Evolutionary conservation across 2,888 invertebrate genomes (phyloP).

Genomic region (Caenorhabditis angaria): DNA sequence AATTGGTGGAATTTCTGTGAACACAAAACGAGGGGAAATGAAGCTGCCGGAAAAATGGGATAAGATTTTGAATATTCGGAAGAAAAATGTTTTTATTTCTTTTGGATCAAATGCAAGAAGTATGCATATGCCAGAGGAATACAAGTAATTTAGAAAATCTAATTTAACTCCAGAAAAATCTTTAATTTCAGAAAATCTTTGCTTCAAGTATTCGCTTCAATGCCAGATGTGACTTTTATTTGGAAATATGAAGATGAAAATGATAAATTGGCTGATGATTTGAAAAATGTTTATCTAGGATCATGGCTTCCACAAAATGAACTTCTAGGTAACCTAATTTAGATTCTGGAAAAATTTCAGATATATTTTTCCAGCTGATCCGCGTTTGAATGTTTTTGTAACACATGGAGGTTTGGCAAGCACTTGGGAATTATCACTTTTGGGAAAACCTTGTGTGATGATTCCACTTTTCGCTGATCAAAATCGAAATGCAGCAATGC

Average conservation of each 20-base stretch:
- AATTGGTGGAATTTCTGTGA: constrained; percentile 39
- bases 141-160: constrained; percentile 11
- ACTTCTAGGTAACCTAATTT: constrained; percentile 26
- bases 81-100: constrained; percentile 43
- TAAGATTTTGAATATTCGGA: constrained; percentile 27
- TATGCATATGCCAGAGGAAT: constrained; percentile 34
- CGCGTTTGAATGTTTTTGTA: constrained; percentile 20
- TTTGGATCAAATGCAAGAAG: constrained; percentile 44
- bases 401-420: constrained; percentile 35
- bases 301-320: constrained; percentile 58
- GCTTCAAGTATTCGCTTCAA: constrained; percentile 26
- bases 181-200: constrained; percentile 10
- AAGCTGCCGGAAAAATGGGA: constrained; percentile 38
- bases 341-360: background rate
- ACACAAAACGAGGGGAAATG: constrained; percentile 27
- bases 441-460: constrained; percentile 32
- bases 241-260: constrained; percentile 54
- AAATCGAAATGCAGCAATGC: constrained; percentile 28
- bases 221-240: constrained; percentile 48
- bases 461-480: constrained; percentile 40
- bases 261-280: constrained; percentile 18
- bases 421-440: constrained; percentile 19
- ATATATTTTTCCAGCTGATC: constrained; percentile 13
- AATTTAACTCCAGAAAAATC: background rate
- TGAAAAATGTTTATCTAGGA: constrained; percentile 50